These are phyloP conservation scores for Eretmochelys imbricata DNA, from an alignment of 2,113 vertebrate genomes.

Conservation along the genomic window DNA sequence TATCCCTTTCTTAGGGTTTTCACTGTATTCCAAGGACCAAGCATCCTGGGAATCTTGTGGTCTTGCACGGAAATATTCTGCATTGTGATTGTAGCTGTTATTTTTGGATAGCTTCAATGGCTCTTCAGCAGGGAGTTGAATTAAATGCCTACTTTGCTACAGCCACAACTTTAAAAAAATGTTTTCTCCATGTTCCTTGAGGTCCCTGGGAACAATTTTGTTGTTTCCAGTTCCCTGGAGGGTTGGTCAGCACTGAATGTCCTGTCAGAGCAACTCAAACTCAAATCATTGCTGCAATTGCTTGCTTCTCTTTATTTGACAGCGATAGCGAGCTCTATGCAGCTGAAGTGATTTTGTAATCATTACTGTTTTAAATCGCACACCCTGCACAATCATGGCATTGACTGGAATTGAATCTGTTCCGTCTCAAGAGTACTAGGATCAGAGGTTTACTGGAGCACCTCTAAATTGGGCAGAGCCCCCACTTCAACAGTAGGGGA, in stretches of 20 bases:
- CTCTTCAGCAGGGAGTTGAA: background rate
- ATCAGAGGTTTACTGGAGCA: background rate
- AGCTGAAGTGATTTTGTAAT: accelerated
- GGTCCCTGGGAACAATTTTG: too few relatives aligned
- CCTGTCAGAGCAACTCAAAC: background rate
- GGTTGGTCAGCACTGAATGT: accelerated
- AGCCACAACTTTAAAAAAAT: background rate
- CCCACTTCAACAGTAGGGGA: background rate
- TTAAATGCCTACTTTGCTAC: background rate
- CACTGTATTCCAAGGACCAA: background rate
- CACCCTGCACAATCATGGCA: background rate
- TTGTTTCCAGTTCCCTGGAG: background rate
- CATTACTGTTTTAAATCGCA: background rate
- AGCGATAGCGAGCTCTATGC: accelerated
- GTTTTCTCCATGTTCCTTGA: background rate
- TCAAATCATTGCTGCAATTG: accelerated
- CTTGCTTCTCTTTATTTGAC: background rate
- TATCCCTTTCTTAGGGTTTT: background rate
- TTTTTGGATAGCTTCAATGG: background rate
- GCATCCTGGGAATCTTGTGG: background rate
- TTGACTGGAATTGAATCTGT: background rate
- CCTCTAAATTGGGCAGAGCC: background rate
- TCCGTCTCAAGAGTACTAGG: background rate
- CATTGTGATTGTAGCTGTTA: background rate
- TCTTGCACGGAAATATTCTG: background rate